These are phyloP conservation scores for Drosophila putrida DNA, from an alignment of 2,888 invertebrate genomes.

Conservation along the genomic window DNA sequence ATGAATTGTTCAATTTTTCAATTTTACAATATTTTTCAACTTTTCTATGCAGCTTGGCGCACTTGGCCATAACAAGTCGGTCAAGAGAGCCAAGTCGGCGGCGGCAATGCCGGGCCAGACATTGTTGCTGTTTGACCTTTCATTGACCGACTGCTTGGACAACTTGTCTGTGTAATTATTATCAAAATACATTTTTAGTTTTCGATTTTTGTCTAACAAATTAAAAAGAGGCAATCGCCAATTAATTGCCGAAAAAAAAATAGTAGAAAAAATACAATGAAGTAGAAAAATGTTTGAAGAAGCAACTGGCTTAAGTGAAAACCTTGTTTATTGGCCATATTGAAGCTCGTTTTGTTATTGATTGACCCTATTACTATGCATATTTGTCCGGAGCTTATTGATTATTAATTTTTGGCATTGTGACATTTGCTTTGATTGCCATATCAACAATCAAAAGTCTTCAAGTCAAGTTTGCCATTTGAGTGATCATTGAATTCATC, in stretches of 20 bases:
- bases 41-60: conserved; percentile 55
- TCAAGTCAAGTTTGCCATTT: conserved; percentile 8
- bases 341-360: conserved; percentile 43
- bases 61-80: conserved; percentile 82
- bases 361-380: conserved; percentile 71
- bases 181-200: conserved; percentile 63
- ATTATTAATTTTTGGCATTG: conserved; percentile 69
- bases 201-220: conserved; percentile 69
- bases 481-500: conserved; percentile 26
- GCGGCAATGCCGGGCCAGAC: conserved; percentile 56
- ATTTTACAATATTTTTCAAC: conserved; percentile 18
- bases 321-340: conserved; percentile 50
- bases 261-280: conserved; percentile 1
- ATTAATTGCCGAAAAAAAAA: conserved; percentile 53
- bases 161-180: conserved; percentile 74
- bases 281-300: conserved; percentile 28
- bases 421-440: conserved; percentile 62
- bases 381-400: conserved; percentile 56
- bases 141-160: conserved; percentile 55
- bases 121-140: conserved; percentile 78
- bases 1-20: conserved; percentile 68
- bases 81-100: conserved; percentile 61
- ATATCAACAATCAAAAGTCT: conserved; percentile 9
- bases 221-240: conserved; percentile 66
- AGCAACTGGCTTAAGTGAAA: conserved; percentile 29